Evolutionary conservation across 2,113 vertebrate genomes (phyloP), one percentile per base, ranked within the genome.

Genomic region (Otolemur garnettii): DNA sequence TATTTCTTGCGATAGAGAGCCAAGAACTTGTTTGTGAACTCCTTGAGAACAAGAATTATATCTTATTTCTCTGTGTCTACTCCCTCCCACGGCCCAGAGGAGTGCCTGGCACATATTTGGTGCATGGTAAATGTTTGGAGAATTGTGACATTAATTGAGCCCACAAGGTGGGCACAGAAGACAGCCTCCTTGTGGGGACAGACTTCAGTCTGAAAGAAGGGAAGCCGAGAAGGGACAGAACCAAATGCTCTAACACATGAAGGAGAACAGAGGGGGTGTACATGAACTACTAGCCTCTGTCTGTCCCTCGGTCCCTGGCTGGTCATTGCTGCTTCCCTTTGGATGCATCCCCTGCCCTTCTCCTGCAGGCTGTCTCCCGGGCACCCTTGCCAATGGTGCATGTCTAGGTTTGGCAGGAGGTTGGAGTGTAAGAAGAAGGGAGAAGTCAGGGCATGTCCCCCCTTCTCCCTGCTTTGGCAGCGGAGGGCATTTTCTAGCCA

Each of bases 261-360:
- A 89, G 69, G n/a, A 42, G 33, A 75, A 30, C 8, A 77, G 60
- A 72, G n/a, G 1, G 18, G 22, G 77, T 38, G 5, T 7, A 18
- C 5, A 2, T 7, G 3, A 59, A 21, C 77, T 24, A 17, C 24
- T n/a, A 60, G 60, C 7, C 21, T 9, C 5, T 10, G 0, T 5
- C n/a, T 66, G 15, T n/a, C 69, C 69, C 22, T 79, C 57, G 33
- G 26, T 74, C 11, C 30, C 55, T 21, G 62, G 45, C 18, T 42
- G 30, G n/a, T 53, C 55, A 55, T 5, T 66, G n/a, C 4, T n/a
- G 26, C 45, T 66, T 71, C 79, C 22, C 82, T 50, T 92, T 62
- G 57, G 45, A 26, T 59, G 3, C 28, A 38, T 5, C 28, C 53
- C 28, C 14, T 17, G 7, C 19, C 24, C 91, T 90, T 69, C 19